Evolutionary conservation across 2,888 invertebrate genomes (phyloP).

Genomic region (Drosophila lutescens): DNA sequence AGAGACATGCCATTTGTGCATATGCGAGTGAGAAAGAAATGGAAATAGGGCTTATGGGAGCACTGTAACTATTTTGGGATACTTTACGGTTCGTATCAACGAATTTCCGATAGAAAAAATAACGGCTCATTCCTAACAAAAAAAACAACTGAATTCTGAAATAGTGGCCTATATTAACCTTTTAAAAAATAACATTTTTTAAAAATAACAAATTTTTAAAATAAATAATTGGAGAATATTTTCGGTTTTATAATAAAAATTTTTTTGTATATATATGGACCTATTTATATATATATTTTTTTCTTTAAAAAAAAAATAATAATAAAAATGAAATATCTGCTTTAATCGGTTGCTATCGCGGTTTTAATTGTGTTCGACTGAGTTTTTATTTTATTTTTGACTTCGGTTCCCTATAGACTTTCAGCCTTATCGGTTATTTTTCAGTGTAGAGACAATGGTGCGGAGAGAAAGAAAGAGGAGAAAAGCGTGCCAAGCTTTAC

Average conservation of each 20-base stretch:
- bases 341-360: too few species aligned
- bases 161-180: too few species aligned
- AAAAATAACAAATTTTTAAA: too few species aligned
- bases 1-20: slow-evolving; percentile 47
- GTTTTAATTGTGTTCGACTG: too few species aligned
- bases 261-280: too few species aligned
- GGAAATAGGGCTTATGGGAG: slow-evolving; percentile 12
- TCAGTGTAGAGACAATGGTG: not conserved
- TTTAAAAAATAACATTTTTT: too few species aligned
- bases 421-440: not conserved
- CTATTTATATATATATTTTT: too few species aligned
- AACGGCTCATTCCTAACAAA: not conserved
- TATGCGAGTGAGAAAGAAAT: slow-evolving; percentile 42
- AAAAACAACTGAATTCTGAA: too few species aligned
- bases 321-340: too few species aligned
- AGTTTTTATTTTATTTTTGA: not conserved
- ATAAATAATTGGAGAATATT: too few species aligned
- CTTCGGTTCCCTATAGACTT: not conserved
- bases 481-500: slow-evolving; percentile 57
- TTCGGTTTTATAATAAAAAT: too few species aligned
- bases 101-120: not conserved
- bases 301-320: too few species aligned
- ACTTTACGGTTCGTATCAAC: not conserved
- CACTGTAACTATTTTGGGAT: not conserved
- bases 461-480: slow-evolving; percentile 8